phyloP scores from a whole-genome alignment of 2,797 vertebrate genomes.

The Siniperca undulata region DNA sequence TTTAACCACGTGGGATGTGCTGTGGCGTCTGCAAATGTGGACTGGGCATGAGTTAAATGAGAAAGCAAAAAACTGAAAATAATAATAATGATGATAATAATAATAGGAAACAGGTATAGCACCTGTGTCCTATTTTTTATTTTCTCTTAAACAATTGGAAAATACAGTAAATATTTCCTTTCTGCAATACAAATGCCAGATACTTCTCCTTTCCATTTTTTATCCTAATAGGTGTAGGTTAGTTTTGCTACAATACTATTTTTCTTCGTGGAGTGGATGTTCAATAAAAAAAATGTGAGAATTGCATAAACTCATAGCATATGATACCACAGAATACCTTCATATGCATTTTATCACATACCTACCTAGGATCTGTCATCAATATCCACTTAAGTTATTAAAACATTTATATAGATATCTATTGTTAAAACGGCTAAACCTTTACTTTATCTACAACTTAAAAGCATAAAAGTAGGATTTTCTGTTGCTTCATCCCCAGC shows the following conservation, averaged over 20 bases:
- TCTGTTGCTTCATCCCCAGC: background rate
- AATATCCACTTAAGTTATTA: background rate
- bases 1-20: constrained; percentile 66
- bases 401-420: constrained; percentile 6
- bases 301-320: background rate
- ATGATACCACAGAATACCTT: background rate
- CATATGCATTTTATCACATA: background rate
- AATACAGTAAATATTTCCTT: background rate
- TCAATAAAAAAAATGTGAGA: background rate
- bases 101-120: background rate
- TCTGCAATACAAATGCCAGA: background rate
- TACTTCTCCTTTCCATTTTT: background rate
- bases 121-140: background rate
- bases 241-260: background rate
- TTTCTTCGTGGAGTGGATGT: background rate
- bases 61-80: constrained; percentile 7
- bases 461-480: constrained; percentile 1
- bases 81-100: background rate
- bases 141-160: background rate
- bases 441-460: constrained; percentile 1
- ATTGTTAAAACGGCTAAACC: background rate
- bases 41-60: constrained; percentile 17
- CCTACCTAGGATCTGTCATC: background rate
- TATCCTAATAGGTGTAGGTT: background rate
- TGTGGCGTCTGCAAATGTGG: constrained; percentile 24